phyloP scores from a whole-genome alignment of 1,140 invertebrate species.

The Sinonovacula constricta region DNA sequence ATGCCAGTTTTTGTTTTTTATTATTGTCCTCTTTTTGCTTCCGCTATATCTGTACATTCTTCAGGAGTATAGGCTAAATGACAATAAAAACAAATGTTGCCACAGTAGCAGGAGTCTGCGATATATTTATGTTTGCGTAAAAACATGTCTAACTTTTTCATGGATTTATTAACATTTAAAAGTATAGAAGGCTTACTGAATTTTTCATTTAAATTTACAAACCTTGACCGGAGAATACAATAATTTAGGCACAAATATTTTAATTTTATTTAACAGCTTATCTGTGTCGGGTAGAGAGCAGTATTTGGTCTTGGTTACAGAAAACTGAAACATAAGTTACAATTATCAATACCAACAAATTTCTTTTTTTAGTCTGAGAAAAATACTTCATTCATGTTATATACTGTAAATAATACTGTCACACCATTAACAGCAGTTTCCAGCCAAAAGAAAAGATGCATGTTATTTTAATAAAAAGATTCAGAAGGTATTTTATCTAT shows the following conservation, averaged over 20 bases:
- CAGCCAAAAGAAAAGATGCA: too few species aligned
- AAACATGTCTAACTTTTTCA: constrained; percentile 2
- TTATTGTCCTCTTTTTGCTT: constrained; percentile 16
- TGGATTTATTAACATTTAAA: too few species aligned
- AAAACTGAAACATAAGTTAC: too few species aligned
- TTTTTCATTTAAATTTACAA: too few species aligned
- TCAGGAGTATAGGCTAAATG: background rate
- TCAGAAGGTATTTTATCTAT: too few species aligned
- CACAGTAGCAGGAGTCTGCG: background rate
- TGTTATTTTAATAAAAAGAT: too few species aligned
- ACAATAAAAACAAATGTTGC: background rate
- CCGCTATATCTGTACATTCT: background rate
- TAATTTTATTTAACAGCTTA: background rate
- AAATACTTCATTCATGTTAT: too few species aligned
- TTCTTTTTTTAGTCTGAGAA: too few species aligned
- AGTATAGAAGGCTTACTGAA: too few species aligned
- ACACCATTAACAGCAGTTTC: too few species aligned
- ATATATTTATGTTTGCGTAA: background rate
- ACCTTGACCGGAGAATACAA: background rate
- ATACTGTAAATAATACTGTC: too few species aligned
- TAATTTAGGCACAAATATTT: constrained; percentile 4
- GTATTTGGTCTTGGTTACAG: background rate
- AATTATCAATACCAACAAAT: too few species aligned
- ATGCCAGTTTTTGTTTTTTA: constrained; percentile 30
- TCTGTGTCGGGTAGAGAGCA: background rate